Evolutionary conservation across 2,888 invertebrate species (phyloP).

Genomic region (Saturnia japonica): DNA sequence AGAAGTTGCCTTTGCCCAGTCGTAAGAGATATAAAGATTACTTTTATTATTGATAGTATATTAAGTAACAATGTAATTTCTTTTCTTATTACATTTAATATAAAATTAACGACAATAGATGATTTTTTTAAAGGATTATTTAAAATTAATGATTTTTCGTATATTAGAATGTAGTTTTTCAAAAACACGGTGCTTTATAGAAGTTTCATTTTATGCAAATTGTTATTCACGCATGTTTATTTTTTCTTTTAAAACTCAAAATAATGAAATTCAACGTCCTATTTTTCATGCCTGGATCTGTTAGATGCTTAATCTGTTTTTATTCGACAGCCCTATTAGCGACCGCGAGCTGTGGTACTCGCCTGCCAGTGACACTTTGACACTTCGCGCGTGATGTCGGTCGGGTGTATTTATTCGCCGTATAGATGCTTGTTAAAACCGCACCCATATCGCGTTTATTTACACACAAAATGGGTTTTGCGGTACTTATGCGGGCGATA

Average conservation of each 20-base stretch:
- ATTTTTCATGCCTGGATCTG: not conserved
- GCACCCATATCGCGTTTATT: constrained; percentile 31
- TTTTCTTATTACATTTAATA: no score
- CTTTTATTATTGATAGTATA: no score
- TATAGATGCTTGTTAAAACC: constrained; percentile 41
- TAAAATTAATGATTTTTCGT: no score
- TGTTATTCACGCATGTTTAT: no score
- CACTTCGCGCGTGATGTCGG: constrained; percentile 31
- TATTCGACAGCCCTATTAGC: constrained; percentile 11
- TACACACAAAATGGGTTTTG: constrained; percentile 36
- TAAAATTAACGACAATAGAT: no score
- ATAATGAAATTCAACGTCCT: not conserved
- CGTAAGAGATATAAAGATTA: no score
- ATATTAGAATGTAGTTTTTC: no score
- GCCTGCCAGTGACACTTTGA: constrained; percentile 41
- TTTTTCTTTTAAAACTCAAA: not conserved
- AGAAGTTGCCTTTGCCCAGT: no score
- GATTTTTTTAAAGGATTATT: no score
- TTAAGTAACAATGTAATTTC: no score
- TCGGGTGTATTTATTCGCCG: constrained; percentile 34
- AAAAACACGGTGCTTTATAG: no score
- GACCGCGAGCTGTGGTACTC: constrained; percentile 4
- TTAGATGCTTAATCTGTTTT: not conserved
- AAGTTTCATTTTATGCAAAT: no score
- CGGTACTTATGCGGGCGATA: not conserved